Conservation (phyloP, 2,888 invertebrate genomes). For the Cryptophagus acutangulus region DNA sequence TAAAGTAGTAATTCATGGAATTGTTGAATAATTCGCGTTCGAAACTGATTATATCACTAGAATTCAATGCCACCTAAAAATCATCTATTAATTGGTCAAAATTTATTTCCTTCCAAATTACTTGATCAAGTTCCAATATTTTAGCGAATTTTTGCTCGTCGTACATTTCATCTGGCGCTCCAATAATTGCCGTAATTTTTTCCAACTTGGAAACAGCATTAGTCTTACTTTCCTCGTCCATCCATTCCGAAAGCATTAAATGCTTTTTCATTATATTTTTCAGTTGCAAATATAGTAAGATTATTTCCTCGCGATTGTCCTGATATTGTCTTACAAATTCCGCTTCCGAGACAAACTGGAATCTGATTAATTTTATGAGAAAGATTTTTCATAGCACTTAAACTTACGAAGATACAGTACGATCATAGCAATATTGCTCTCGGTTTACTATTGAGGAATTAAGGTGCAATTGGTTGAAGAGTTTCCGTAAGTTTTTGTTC, state of each 20-base stretch:
- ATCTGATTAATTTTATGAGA: too few species aligned
- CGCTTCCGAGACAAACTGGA: conserved; percentile 26
- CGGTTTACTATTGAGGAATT: too few species aligned
- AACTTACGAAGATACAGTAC: too few species aligned
- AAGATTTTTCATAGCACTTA: too few species aligned
- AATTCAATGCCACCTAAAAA: too few species aligned
- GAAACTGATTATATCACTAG: too few species aligned
- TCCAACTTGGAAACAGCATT: conserved; percentile 23
- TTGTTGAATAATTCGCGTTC: too few species aligned
- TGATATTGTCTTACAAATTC: conserved; percentile 22
- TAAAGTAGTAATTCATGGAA: too few species aligned
- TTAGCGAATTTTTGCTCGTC: conserved; percentile 25
- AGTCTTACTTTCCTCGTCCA: conserved; percentile 25
- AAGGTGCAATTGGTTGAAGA: too few species aligned
- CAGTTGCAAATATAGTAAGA: conserved; percentile 27
- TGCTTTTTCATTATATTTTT: conserved; percentile 21
- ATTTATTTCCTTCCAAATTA: too few species aligned
- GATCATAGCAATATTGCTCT: too few species aligned
- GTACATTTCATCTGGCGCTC: conserved; percentile 31
- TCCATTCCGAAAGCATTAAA: conserved; percentile 26
- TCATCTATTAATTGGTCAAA: conserved; percentile 3
- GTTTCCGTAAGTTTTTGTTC: too few species aligned
- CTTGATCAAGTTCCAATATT: conserved; percentile 36
- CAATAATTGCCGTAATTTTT: conserved; percentile 25
- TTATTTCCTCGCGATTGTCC: conserved; percentile 20